Evolutionary conservation across 1,140 invertebrate genomes (phyloP).

Genomic region (Ceratosolen fusciceps): DNA sequence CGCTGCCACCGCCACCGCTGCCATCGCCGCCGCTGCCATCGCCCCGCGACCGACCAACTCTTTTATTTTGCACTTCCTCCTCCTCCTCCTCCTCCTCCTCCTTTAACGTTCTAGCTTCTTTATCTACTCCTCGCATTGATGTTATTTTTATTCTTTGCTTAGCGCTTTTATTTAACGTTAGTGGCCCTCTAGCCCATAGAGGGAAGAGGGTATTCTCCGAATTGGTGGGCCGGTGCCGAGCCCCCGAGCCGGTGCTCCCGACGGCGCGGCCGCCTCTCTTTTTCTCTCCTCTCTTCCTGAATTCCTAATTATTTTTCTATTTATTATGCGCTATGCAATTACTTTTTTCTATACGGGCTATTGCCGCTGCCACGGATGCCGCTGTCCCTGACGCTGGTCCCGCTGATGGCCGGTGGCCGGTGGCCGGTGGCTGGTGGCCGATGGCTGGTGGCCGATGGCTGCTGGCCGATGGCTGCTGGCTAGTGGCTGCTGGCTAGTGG

Average conservation of each 20-base stretch:
- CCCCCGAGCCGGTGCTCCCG: neutral
- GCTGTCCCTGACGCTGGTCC: neutral
- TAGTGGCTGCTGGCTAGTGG: too few relatives aligned
- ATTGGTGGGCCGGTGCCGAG: too few relatives aligned
- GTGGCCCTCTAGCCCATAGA: neutral
- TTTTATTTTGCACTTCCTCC: constrained; percentile 45
- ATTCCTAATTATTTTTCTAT: constrained; percentile 49
- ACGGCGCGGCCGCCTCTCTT: constrained; percentile 16
- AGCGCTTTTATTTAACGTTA: constrained; percentile 46
- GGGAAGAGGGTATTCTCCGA: constrained; percentile 38
- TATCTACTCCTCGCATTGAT: constrained; percentile 30
- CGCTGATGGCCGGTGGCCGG: too few relatives aligned
- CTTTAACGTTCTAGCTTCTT: constrained; percentile 43
- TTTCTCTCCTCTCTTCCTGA: constrained; percentile 13
- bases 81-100: constrained; percentile 41
- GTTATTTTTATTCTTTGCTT: constrained; percentile 41
- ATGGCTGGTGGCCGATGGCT: too few relatives aligned
- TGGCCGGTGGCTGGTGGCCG: too few relatives aligned
- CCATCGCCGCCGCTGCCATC: constrained; percentile 21
- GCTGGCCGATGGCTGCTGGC: neutral
- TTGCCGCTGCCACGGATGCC: neutral
- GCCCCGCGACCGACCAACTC: constrained; percentile 33
- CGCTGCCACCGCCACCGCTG: constrained; percentile 31
- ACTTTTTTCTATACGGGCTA: constrained; percentile 21
- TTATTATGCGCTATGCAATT: constrained; percentile 47